Conservation (phyloP, 2,888 invertebrate genomes). For the Lithophane ornitopus region DNA sequence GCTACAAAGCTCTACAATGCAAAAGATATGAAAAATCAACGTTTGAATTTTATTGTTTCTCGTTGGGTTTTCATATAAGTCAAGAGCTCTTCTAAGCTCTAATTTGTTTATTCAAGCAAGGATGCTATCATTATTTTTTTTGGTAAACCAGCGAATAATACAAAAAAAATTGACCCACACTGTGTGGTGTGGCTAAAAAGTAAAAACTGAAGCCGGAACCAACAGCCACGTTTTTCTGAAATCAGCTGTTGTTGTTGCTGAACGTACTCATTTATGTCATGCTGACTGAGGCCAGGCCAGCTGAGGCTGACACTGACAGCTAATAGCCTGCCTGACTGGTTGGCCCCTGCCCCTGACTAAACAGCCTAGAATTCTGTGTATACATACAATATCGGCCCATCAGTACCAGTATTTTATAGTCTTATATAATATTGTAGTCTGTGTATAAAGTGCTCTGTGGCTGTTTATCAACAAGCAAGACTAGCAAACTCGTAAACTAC, state of each 20-base stretch:
- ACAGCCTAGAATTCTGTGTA: no score
- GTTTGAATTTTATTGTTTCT: background rate
- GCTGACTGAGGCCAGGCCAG: no score
- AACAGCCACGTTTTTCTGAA: background rate
- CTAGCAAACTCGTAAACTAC: background rate
- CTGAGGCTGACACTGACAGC: no score
- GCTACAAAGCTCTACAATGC: background rate
- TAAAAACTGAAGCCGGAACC: no score
- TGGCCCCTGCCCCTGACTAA: no score
- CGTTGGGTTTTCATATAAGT: background rate
- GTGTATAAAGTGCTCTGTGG: background rate
- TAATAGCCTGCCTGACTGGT: no score
- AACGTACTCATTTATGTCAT: constrained; percentile 4
- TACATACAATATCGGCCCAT: no score
- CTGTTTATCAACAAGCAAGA: constrained; percentile 2
- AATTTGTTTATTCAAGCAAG: background rate
- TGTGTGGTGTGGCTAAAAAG: no score
- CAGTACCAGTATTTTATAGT: no score
- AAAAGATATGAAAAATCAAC: background rate
- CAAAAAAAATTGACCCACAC: background rate
- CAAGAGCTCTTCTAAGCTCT: no score
- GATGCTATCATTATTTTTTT: background rate
- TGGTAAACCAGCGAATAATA: background rate
- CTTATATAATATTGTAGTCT: no score
- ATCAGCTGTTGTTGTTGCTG: background rate